phyloP scores from a whole-genome alignment of 2,888 invertebrate genomes.

The Synergus gifuensis region DNA sequence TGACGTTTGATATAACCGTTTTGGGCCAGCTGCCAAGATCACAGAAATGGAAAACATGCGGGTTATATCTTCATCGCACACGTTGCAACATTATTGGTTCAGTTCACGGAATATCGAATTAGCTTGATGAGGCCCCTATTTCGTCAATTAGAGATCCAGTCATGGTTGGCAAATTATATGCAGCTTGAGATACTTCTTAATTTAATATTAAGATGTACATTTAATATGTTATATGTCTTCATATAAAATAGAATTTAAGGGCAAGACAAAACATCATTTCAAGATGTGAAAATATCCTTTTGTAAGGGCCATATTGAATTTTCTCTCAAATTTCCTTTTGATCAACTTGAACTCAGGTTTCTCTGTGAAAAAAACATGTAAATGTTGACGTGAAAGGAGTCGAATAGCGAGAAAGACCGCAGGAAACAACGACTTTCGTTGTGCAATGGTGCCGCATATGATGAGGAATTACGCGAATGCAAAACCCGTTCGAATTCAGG shows the following conservation, averaged over 20 bases:
- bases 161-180: conserved; percentile 5
- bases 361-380: background rate
- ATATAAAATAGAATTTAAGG: background rate
- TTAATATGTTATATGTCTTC: background rate
- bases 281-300: too few relatives aligned
- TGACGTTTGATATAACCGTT: conserved; percentile 61
- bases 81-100: conserved; percentile 43
- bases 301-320: background rate
- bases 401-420: background rate
- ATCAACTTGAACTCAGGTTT: too few relatives aligned
- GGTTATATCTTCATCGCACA: conserved; percentile 64
- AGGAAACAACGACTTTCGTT: background rate
- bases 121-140: conserved; percentile 21
- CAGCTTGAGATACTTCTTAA: conserved; percentile 19
- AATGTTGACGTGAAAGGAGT: background rate
- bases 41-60: conserved; percentile 62
- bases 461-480: conserved; percentile 10
- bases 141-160: conserved; percentile 21
- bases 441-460: background rate
- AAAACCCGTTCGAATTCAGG: conserved; percentile 49
- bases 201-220: background rate
- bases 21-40: conserved; percentile 65
- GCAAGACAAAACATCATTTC: background rate
- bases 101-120: conserved; percentile 33
- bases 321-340: background rate